These are phyloP conservation scores for Oedothorax gibbosus DNA, from an alignment of 1,140 invertebrate species.

Conservation along the genomic window DNA sequence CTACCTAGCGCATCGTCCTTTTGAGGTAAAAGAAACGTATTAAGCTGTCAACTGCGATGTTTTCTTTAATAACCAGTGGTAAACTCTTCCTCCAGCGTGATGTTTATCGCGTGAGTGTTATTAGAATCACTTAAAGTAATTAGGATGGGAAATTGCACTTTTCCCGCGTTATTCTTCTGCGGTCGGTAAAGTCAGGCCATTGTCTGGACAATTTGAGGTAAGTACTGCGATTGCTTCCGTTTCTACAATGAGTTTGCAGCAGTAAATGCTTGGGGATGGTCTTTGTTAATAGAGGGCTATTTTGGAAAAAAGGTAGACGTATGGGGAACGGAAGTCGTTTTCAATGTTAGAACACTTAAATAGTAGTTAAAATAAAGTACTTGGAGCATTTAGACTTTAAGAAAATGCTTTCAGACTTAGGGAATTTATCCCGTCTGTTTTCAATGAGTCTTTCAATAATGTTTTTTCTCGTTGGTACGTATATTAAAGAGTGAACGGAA, in stretches of 20 bases:
- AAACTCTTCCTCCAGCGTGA: conserved; percentile 8
- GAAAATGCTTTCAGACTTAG: too few species aligned
- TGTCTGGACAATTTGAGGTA: conserved; percentile 5
- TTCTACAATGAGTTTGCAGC: neutral
- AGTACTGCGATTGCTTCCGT: conserved; percentile 16
- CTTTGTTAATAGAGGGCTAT: too few species aligned
- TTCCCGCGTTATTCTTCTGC: conserved; percentile 1
- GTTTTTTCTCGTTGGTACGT: too few species aligned
- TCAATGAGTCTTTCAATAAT: too few species aligned
- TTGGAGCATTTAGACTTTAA: too few species aligned
- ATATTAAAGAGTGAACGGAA: too few species aligned
- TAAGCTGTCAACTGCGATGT: conserved; percentile 36
- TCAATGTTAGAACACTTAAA: too few species aligned
- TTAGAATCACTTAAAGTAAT: conserved; percentile 47
- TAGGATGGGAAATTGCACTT: conserved; percentile 16
- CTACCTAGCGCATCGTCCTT: neutral
- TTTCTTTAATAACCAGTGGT: conserved; percentile 35
- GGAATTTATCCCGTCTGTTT: too few species aligned
- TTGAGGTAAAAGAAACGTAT: conserved; percentile 5
- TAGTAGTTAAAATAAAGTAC: too few species aligned
- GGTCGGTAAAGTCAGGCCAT: neutral
- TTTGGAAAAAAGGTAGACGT: too few species aligned
- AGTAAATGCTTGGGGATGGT: too few species aligned
- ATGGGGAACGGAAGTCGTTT: too few species aligned
- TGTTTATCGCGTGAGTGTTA: conserved; percentile 25